A percentile compares a stretch with the other conserved stretches of the same genome.
Evolutionary conservation across 1,140 invertebrate genomes (phyloP).

Genomic region (Pseudomyrmex sp.): DNA sequence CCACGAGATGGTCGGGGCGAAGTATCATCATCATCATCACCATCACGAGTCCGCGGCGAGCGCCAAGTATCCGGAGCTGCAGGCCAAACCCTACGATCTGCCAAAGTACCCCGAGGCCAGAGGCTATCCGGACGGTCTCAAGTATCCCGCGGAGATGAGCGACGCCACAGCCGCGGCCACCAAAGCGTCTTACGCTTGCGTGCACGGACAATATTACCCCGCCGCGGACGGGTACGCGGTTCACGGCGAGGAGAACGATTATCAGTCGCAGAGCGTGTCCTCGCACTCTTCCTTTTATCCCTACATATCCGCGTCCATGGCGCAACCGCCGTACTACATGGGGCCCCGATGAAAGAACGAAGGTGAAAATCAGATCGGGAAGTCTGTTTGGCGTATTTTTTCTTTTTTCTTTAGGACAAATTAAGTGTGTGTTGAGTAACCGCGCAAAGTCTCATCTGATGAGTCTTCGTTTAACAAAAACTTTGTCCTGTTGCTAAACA

Average conservation of each 20-base stretch:
- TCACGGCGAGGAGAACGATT: conserved; percentile 79
- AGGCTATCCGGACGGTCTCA: conserved; percentile 74
- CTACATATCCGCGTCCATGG: conserved; percentile 81
- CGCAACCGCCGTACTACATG: conserved; percentile 82
- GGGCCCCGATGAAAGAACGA: conserved; percentile 77
- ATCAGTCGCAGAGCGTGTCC: conserved; percentile 77
- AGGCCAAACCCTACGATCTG: conserved; percentile 76
- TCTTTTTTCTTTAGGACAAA: no score
- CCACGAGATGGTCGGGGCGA: conserved; percentile 38
- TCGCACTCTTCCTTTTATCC: conserved; percentile 81
- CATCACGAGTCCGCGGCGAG: conserved; percentile 55
- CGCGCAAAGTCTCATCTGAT: no score
- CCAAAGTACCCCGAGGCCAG: conserved; percentile 78
- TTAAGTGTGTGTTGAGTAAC: no score
- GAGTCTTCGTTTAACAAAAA: no score
- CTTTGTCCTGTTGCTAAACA: no score
- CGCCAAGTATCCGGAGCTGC: conserved; percentile 75
- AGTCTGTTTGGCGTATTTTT: no score
- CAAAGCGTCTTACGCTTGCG: conserved; percentile 77
- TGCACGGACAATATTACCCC: conserved; percentile 80
- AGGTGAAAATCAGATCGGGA: not conserved
- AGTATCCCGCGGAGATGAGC: conserved; percentile 73
- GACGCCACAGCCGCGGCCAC: conserved; percentile 59
- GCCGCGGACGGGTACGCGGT: conserved; percentile 76
- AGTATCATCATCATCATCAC: conserved; percentile 21